Evolutionary conservation across 2,888 invertebrate species (phyloP).

Genomic region (Ormyrus nitidulus): DNA sequence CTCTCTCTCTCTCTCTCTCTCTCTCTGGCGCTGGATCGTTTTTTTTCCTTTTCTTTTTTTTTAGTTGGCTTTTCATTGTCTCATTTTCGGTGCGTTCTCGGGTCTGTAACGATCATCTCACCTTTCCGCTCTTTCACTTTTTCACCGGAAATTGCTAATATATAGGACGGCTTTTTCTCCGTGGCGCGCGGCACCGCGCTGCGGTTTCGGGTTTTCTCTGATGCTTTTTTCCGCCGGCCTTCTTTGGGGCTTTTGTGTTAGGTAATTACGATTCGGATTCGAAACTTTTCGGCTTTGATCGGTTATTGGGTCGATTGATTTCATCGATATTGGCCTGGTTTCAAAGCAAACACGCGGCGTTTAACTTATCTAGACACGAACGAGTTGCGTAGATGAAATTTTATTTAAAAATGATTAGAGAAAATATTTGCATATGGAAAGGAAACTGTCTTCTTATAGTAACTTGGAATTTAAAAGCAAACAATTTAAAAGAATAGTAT

Average conservation of each 20-base stretch:
- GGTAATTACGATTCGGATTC: conserved; percentile 33
- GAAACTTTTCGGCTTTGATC: conserved; percentile 3
- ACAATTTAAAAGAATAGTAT: no score
- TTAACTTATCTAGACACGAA: no score
- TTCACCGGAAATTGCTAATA: conserved; percentile 55
- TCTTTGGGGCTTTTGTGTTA: background rate
- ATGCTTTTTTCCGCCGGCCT: background rate
- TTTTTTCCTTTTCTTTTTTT: conserved; percentile 16
- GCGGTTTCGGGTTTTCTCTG: conserved; percentile 47
- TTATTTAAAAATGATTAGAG: no score
- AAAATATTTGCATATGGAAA: no score
- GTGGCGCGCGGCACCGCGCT: background rate
- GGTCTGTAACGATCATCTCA: conserved; percentile 51
- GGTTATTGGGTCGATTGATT: background rate
- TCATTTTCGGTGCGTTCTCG: conserved; percentile 24
- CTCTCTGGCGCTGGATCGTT: background rate
- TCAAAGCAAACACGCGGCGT: no score
- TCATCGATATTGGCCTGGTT: background rate
- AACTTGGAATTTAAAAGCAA: no score
- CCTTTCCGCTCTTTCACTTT: conserved; percentile 56
- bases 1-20: background rate
- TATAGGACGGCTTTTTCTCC: conserved; percentile 41
- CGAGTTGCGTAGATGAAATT: no score
- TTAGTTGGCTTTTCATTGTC: conserved; percentile 53
- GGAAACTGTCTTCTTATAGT: no score